Percentiles rank a stretch among this genome's conserved stretches.
Evolutionary conservation across 2,113 vertebrate genomes (phyloP).

Genomic region (Raphicerus campestris): DNA sequence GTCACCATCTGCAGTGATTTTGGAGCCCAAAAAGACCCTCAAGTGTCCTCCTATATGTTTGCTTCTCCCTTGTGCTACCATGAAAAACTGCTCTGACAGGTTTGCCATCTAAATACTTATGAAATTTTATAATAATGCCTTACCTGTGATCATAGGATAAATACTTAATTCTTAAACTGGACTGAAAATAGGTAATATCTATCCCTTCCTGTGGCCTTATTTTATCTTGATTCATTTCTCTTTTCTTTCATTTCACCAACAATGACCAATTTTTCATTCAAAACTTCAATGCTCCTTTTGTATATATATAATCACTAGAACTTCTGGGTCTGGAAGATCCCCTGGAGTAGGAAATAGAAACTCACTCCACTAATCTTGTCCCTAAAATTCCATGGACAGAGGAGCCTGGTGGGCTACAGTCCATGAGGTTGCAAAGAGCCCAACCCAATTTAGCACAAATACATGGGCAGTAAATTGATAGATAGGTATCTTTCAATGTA

Average conservation of each 20-base stretch:
- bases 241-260: neutral
- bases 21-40: no score
- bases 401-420: neutral
- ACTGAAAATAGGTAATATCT: neutral
- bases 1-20: no score
- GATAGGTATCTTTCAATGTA: neutral
- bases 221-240: neutral
- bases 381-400: neutral
- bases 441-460: neutral
- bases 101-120: neutral
- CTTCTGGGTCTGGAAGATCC: neutral
- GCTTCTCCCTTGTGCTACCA: neutral
- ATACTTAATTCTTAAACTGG: neutral
- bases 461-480: neutral
- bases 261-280: neutral
- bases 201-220: neutral
- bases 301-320: neutral
- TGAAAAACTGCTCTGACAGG: neutral
- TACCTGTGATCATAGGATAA: neutral
- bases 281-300: neutral
- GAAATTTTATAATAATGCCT: neutral
- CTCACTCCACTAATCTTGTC: neutral
- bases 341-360: neutral
- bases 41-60: neutral
- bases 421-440: neutral